phyloP scores from a whole-genome alignment of 2,888 invertebrate genomes.

The Heliconius charithonia region DNA sequence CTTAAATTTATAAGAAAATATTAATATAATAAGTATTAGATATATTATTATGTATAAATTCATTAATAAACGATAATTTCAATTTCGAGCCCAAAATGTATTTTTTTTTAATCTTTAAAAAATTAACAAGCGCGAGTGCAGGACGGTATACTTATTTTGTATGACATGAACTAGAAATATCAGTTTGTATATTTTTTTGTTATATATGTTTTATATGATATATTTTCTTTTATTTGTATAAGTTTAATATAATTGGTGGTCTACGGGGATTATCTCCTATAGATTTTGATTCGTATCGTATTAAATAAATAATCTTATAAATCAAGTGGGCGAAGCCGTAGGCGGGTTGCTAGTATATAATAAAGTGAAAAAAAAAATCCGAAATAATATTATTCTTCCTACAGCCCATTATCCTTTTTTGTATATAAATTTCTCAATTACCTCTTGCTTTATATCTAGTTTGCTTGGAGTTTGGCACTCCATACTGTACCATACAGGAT shows the following conservation, averaged over 20 bases:
- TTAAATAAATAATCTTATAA: not conserved
- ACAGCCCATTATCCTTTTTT: not conserved
- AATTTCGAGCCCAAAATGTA: too few relatives aligned
- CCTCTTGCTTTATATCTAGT: not conserved
- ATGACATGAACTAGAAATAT: too few relatives aligned
- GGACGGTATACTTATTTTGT: too few relatives aligned
- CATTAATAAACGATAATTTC: too few relatives aligned
- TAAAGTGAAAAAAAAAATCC: not conserved
- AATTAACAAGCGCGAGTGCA: too few relatives aligned
- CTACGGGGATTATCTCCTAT: too few relatives aligned
- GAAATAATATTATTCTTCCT: not conserved
- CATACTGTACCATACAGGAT: conserved; percentile 8
- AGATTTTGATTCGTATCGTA: not conserved
- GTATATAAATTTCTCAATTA: conserved; percentile 17
- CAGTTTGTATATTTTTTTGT: too few relatives aligned
- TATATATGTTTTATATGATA: too few relatives aligned
- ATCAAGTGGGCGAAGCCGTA: not conserved
- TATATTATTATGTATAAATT: not conserved
- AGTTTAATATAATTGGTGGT: too few relatives aligned
- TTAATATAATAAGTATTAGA: not conserved
- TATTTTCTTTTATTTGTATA: too few relatives aligned
- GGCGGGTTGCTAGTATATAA: not conserved
- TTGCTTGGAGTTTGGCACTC: conserved; percentile 19
- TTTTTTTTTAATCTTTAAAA: too few relatives aligned
- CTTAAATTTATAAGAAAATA: not conserved